A percentile compares a stretch with the other conserved stretches of the same genome.
Evolutionary conservation across 2,888 invertebrate species (phyloP).

Genomic region (Epirrhoe tristata): DNA sequence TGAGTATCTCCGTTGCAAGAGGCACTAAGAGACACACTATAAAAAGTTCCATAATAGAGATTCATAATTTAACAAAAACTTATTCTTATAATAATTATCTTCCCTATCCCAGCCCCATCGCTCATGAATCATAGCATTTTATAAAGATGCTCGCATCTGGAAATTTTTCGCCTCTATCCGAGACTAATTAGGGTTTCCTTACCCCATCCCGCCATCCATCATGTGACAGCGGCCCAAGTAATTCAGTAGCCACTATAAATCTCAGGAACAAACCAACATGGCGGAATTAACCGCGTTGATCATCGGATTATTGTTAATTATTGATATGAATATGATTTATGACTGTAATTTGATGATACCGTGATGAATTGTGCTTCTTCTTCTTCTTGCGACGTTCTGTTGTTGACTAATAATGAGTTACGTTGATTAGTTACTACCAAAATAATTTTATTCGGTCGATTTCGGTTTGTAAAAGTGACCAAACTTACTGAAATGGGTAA

Average conservation of each 20-base stretch:
- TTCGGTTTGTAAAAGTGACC: too few relatives aligned
- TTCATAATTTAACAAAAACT: too few relatives aligned
- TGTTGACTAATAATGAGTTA: too few relatives aligned
- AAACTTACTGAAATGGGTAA: too few relatives aligned
- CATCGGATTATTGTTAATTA: slow-evolving; percentile 44
- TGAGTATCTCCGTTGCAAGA: too few relatives aligned
- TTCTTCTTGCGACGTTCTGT: too few relatives aligned
- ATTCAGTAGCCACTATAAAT: slow-evolving; percentile 59
- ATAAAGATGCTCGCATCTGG: neutral
- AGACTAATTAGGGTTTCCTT: slow-evolving; percentile 7
- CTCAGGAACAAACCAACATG: slow-evolving; percentile 47
- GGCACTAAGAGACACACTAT: too few relatives aligned
- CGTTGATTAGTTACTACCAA: too few relatives aligned
- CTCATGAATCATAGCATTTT: neutral
- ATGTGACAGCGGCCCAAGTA: slow-evolving; percentile 51
- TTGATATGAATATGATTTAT: slow-evolving; percentile 40
- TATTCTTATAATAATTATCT: too few relatives aligned
- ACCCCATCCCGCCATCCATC: slow-evolving; percentile 47
- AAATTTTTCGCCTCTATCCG: slow-evolving; percentile 14
- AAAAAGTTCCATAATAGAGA: too few relatives aligned
- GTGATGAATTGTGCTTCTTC: slow-evolving; percentile 26
- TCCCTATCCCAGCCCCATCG: neutral
- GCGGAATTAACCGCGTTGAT: slow-evolving; percentile 48
- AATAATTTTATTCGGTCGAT: too few relatives aligned
- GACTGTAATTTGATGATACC: slow-evolving; percentile 31